Evolutionary conservation across 2,888 invertebrate genomes (phyloP), one percentile per base, ranked within the genome.

Genomic region (Phasia obesa): DNA sequence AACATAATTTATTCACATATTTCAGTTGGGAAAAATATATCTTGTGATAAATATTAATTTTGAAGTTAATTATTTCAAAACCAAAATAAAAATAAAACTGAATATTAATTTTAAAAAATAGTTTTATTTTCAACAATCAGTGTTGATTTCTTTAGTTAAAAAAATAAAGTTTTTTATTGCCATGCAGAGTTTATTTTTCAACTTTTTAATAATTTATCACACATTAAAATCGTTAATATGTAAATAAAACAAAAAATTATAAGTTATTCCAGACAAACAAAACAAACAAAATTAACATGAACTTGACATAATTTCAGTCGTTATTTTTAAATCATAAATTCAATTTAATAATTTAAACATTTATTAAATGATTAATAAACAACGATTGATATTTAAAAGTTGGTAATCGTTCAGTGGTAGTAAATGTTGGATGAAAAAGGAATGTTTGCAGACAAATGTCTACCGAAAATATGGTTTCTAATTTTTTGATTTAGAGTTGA

Each of bases 221-320:
- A 47, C 44, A 47, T 4, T 13, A 5, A 17, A 47, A 7, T 1
- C 9, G 44, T 47, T 11, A 17, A 44, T 17, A 17, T n/a, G 1
- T n/a, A 17, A 17, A 17, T 17, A 19, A 7, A 47, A 47, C 3
- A 17, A 19, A 17, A 47, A 47, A 19, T 19, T 0, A 19, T 38
- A 47, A 7, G 4, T 17, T 9, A 17, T 47, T 47, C 17, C 7
- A 17, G 4, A 7, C 1, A 17, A 13, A 7, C 1, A 19, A 17
- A 19, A n/a, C 0, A 47, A 4, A 42, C 15, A 47, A 19, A 42
- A 60, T 59, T 67, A 42, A 59, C 44, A 67, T 69, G 73, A 80
- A 62, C 79, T 80, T 80, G 79, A 80, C 79, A 62, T 74, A 23
- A 65, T 42, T 73, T 42, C 27, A 49, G 21, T 60, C 11, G 35